A percentile compares a stretch with the other conserved stretches of the same genome.
Evolutionary conservation across 1,140 invertebrate genomes (phyloP).

Genomic region (Drosophila ohnishii): DNA sequence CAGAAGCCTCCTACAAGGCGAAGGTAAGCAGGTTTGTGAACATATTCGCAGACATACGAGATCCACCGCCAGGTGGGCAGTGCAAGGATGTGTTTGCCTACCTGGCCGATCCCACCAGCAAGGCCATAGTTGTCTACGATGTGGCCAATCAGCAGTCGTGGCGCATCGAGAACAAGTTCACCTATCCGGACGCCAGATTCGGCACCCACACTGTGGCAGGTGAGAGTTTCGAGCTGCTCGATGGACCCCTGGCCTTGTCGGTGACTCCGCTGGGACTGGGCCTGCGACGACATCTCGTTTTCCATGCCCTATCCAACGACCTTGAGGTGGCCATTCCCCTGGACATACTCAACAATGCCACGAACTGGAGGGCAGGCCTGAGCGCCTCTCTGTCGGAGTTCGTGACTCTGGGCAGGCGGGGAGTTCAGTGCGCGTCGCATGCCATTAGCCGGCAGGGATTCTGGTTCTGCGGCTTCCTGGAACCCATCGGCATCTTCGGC

Average conservation of each 20-base stretch:
- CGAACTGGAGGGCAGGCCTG: slow-evolving; percentile 43
- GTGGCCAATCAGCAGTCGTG: slow-evolving; percentile 85
- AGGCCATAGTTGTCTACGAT: slow-evolving; percentile 88
- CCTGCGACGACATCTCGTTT: slow-evolving; percentile 45
- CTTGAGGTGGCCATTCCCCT: slow-evolving; percentile 68
- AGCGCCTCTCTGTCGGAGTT: slow-evolving; percentile 56
- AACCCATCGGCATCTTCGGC: slow-evolving; percentile 60
- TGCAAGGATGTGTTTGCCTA: slow-evolving; percentile 88
- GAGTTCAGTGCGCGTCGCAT: slow-evolving; percentile 54
- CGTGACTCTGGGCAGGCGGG: slow-evolving; percentile 47
- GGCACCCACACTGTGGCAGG: slow-evolving; percentile 88
- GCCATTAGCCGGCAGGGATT: slow-evolving; percentile 49
- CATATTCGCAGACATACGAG: slow-evolving; percentile 61
- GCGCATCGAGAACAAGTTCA: slow-evolving; percentile 87
- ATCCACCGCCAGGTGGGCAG: slow-evolving; percentile 66
- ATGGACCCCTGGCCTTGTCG: slow-evolving; percentile 52
- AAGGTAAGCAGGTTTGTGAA: slow-evolving; percentile 84
- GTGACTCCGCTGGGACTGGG: slow-evolving; percentile 45
- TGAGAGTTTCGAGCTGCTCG: slow-evolving; percentile 85
- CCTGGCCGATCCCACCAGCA: slow-evolving; percentile 88
- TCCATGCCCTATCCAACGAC: slow-evolving; percentile 59
- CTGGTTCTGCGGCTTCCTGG: slow-evolving; percentile 54
- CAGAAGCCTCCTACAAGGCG: slow-evolving; percentile 76
- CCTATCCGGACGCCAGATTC: slow-evolving; percentile 87
- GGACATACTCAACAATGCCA: slow-evolving; percentile 56